Conservation (phyloP, 2,888 invertebrate genomes). For the Autographa pulchrina region DNA sequence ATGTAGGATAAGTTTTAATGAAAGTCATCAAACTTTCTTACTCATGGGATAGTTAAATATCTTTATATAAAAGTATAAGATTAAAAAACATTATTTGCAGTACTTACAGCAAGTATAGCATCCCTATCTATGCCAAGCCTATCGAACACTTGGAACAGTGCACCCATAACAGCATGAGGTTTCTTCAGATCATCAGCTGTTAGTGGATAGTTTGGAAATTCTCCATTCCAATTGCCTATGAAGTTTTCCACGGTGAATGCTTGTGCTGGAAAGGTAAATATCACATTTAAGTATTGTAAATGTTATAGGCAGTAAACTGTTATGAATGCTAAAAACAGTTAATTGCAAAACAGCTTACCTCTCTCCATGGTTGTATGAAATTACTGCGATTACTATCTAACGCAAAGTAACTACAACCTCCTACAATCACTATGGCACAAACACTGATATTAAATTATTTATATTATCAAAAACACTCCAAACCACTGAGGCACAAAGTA, state of each 20-base stretch:
- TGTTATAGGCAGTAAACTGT: too few relatives aligned
- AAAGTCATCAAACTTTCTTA: too few relatives aligned
- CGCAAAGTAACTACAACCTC: background rate
- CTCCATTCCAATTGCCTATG: constrained; percentile 75
- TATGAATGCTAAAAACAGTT: background rate
- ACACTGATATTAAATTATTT: background rate
- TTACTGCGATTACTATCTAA: background rate
- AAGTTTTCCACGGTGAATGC: constrained; percentile 69
- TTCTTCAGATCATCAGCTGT: constrained; percentile 74
- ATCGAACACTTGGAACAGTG: constrained; percentile 75
- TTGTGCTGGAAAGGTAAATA: constrained; percentile 56
- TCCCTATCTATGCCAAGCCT: constrained; percentile 79
- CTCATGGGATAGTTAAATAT: too few relatives aligned
- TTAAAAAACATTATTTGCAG: background rate
- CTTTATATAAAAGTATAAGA: background rate
- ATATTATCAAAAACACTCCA: background rate
- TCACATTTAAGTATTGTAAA: background rate
- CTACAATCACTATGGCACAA: background rate
- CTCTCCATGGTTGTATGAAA: constrained; percentile 38
- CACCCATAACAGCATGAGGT: constrained; percentile 77
- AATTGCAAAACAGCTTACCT: constrained; percentile 16
- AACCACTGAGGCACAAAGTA: background rate
- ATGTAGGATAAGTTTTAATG: too few relatives aligned
- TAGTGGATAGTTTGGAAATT: constrained; percentile 73
- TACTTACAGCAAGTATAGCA: constrained; percentile 73